Base-by-base conservation (phyloP, 2,797 vertebrate species). In the Mormyrops boulengeri region DNA sequence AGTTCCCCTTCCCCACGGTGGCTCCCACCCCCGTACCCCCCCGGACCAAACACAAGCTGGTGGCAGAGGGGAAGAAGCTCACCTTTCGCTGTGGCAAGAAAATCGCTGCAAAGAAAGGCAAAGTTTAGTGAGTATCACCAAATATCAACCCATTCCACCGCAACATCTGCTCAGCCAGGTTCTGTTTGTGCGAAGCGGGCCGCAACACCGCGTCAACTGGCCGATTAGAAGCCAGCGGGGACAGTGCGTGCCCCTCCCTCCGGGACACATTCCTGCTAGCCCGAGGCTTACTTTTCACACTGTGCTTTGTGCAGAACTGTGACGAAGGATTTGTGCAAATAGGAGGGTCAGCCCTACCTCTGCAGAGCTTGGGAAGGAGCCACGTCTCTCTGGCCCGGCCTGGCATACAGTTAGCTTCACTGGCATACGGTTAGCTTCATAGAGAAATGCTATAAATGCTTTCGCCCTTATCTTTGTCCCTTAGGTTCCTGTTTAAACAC, bases 61-160 rank as follows among this genome's bases (percentile, higher is more conserved):
- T 99, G 4, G 94, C 96, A 0, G 97, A 99, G 91, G 99, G 99
- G 91, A 97, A 97, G 94, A 98, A 97, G 0, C 96, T 99, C 55
- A 99, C 99, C 66, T 98, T 99, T 93, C 97, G 96, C 47, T 99
- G 99, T 0, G 99, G 98, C 57, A 98, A 97, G 94, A 99, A 99
- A 95, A 97, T 99, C 52, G 97, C 97, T 4, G 97, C 97, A 1
- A 99, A 98, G 93, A 97, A 97, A 94, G 98, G 98, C 94, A 99
- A 98, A 97, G 97, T 99, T 91, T 94, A 96, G 98, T 99, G 94
- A 97, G 98, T 99, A 91, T 92, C 4, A 1, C n/a, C 14, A 6
- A 3, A 9, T 38, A 17, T 17, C 66, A 73, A 4, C 8, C 34
- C 14, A 2, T n/a, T 11, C 38, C 2, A 49, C 47, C 14, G 44